Percentiles rank a stretch among this genome's conserved stretches.
These are phyloP conservation scores for Bhutanitis thaidina DNA, from an alignment of 2,888 invertebrate genomes.

Conservation along the genomic window DNA sequence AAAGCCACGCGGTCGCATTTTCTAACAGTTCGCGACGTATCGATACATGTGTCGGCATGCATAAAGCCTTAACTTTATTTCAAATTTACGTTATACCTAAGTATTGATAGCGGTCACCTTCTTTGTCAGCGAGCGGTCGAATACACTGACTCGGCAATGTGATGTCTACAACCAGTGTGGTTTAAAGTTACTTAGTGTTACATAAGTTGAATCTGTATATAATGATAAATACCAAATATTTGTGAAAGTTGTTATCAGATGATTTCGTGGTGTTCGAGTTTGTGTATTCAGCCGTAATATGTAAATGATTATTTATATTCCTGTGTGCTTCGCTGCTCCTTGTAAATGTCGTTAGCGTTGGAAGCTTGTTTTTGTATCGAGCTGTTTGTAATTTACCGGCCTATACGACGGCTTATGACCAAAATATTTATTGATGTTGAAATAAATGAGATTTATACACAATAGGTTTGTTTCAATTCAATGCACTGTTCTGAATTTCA, in stretches of 20 bases:
- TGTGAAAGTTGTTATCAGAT: background rate
- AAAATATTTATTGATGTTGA: slow-evolving; percentile 45
- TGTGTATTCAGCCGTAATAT: slow-evolving; percentile 1
- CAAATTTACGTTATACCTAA: background rate
- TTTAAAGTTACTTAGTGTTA: slow-evolving; percentile 4
- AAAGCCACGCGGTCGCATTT: no score
- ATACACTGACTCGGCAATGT: background rate
- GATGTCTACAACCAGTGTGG: slow-evolving; percentile 6
- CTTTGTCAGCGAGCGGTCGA: background rate
- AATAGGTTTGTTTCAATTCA: slow-evolving; percentile 30
- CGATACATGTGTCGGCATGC: background rate
- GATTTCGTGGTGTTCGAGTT: background rate
- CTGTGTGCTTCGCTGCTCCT: background rate
- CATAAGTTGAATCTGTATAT: slow-evolving; percentile 17
- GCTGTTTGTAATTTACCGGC: slow-evolving; percentile 7
- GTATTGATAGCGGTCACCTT: slow-evolving; percentile 5
- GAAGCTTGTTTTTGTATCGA: slow-evolving; percentile 1
- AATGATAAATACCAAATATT: slow-evolving; percentile 18
- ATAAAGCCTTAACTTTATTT: slow-evolving; percentile 1
- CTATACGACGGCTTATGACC: slow-evolving; percentile 27
- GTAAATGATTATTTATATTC: slow-evolving; percentile 5
- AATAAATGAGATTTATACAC: slow-evolving; percentile 46
- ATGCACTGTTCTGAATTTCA: no score
- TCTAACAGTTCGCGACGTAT: no score
- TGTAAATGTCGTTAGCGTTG: slow-evolving; percentile 1